phyloP scores from a whole-genome alignment of 2,113 vertebrate genomes.

The Saimiri boliviensis region DNA sequence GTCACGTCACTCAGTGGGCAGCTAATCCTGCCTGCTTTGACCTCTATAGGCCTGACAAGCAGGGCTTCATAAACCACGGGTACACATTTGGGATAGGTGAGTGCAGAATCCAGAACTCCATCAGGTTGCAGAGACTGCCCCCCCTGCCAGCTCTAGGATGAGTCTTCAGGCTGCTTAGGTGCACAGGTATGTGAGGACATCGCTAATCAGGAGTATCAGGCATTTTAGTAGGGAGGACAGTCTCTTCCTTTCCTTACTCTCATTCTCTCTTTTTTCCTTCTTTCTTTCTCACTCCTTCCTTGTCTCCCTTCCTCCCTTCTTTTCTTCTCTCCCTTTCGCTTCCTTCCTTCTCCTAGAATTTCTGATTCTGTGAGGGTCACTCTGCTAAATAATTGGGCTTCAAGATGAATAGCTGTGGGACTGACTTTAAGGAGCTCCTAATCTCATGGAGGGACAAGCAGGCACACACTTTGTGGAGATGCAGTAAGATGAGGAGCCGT shows the following conservation, averaged over 20 bases:
- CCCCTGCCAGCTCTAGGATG: neutral
- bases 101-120: neutral
- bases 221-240: neutral
- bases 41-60: no score
- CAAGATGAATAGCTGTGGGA: neutral
- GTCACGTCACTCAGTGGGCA: no score
- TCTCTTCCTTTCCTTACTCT: no score
- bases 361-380: neutral
- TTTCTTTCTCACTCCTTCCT: no score
- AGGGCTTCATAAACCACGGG: neutral
- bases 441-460: neutral
- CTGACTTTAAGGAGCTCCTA: neutral
- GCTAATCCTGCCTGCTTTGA: neutral
- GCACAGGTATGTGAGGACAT: neutral
- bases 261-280: no score
- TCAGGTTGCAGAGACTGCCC: no score
- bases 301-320: no score
- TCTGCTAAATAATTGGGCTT: neutral
- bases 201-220: neutral
- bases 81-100: no score
- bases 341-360: neutral
- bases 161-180: neutral
- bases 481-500: accelerated
- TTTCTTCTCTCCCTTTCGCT: neutral
- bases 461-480: neutral